Percentiles rank a stretch among this genome's conserved stretches.
These are phyloP conservation scores for Hymenopus coronatus DNA, from an alignment of 2,888 invertebrate genomes.

Conservation along the genomic window DNA sequence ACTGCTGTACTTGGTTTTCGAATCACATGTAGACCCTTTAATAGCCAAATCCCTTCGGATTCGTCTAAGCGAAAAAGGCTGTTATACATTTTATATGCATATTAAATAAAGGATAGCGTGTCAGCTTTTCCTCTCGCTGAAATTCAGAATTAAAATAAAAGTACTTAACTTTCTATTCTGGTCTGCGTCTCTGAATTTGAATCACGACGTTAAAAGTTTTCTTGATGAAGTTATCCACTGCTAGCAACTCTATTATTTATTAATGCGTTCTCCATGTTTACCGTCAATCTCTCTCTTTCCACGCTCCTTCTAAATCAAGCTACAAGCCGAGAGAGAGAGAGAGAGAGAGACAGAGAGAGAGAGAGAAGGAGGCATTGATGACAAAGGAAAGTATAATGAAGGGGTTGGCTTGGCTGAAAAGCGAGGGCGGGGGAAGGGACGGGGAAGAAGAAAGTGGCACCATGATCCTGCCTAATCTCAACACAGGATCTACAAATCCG, in stretches of 20 bases:
- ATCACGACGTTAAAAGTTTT: constrained; percentile 9
- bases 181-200: neutral
- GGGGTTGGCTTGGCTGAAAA: neutral
- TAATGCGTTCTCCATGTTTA: constrained; percentile 18
- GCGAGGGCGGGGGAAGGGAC: too few species aligned
- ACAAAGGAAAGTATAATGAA: constrained; percentile 14
- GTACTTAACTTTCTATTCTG: neutral
- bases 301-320: neutral
- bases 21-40: neutral
- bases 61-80: neutral
- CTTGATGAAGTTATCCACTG: constrained; percentile 10
- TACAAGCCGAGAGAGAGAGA: neutral
- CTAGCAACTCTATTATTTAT: constrained; percentile 2
- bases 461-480: neutral
- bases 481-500: neutral
- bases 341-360: neutral
- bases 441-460: neutral
- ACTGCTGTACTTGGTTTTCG: neutral
- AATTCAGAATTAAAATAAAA: neutral
- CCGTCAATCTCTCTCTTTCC: constrained; percentile 6
- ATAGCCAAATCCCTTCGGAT: neutral
- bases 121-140: neutral
- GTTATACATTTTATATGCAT: neutral
- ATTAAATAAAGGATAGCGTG: neutral
- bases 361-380: neutral